phyloP scores from a whole-genome alignment of 92 coral and sea anemone species.

The Montipora capitata region DNA sequence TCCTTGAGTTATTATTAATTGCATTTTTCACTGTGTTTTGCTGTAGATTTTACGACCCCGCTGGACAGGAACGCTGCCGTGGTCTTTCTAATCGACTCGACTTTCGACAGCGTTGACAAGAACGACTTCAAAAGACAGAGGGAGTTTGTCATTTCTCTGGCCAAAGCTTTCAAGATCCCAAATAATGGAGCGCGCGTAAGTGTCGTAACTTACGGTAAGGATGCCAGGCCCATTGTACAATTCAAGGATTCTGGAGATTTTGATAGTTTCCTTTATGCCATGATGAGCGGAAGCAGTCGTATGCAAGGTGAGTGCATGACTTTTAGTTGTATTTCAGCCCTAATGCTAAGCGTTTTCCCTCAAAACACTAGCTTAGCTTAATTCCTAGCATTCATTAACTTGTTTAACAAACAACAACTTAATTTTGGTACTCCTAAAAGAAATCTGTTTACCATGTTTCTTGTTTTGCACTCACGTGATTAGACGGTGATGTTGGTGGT shows the following conservation, averaged over 20 bases:
- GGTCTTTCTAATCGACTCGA: slow-evolving; percentile 82
- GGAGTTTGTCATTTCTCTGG: slow-evolving; percentile 79
- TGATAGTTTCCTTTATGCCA: slow-evolving; percentile 19
- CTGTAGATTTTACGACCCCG: slow-evolving; percentile 78
- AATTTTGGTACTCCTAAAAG: no score
- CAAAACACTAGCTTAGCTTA: no score
- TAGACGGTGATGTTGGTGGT: no score
- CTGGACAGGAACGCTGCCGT: slow-evolving; percentile 73
- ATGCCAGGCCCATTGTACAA: slow-evolving; percentile 49
- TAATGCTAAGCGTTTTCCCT: no score
- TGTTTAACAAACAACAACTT: no score
- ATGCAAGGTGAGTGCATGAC: background rate
- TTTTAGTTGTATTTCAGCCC: no score
- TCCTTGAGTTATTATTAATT: background rate
- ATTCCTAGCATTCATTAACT: no score
- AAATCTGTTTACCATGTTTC: no score
- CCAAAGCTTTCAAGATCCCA: slow-evolving; percentile 73
- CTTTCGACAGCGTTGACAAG: slow-evolving; percentile 67
- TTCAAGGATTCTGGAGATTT: slow-evolving; percentile 49
- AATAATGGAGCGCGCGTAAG: slow-evolving; percentile 76
- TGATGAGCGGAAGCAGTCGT: slow-evolving; percentile 1
- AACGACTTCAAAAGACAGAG: slow-evolving; percentile 74
- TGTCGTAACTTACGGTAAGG: slow-evolving; percentile 68
- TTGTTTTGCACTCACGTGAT: no score
- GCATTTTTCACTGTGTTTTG: background rate